These are phyloP conservation scores for Epizoanthus scotinus DNA, from an alignment of 92 coral and sea anemone genomes.

Conservation along the genomic window DNA sequence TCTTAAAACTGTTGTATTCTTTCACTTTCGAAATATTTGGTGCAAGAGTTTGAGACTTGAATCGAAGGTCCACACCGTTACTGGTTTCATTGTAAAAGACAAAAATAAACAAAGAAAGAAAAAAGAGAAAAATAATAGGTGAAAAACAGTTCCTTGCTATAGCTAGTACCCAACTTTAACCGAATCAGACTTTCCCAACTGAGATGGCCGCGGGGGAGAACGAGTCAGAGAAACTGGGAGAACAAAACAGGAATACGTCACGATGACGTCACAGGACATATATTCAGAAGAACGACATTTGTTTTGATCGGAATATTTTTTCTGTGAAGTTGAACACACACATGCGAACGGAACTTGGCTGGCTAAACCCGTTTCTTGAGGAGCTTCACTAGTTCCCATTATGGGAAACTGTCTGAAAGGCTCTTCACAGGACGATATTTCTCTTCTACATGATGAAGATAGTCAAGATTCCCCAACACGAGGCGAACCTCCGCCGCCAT, in stretches of 20 bases:
- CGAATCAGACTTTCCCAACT: no score
- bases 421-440: constrained; percentile 96
- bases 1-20: no score
- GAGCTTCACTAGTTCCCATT: constrained; percentile 59
- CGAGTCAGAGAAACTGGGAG: neutral
- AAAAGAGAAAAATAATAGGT: no score
- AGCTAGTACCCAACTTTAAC: no score
- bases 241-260: constrained; percentile 23
- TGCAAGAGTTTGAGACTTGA: no score
- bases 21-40: no score
- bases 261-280: constrained; percentile 64
- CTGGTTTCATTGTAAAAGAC: no score
- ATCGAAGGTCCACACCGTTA: no score
- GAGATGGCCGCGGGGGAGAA: constrained; percentile 13
- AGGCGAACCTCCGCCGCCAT: constrained; percentile 99
- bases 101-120: no score
- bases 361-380: constrained; percentile 42
- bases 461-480: constrained; percentile 85
- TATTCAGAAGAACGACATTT: constrained; percentile 57
- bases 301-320: constrained; percentile 84
- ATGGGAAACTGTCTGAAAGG: constrained; percentile 98
- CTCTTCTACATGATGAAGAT: constrained; percentile 95
- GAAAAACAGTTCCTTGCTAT: no score
- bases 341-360: constrained; percentile 40
- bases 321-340: constrained; percentile 22